Conservation (phyloP, 2,888 invertebrate species). For the Polietes domitor region DNA sequence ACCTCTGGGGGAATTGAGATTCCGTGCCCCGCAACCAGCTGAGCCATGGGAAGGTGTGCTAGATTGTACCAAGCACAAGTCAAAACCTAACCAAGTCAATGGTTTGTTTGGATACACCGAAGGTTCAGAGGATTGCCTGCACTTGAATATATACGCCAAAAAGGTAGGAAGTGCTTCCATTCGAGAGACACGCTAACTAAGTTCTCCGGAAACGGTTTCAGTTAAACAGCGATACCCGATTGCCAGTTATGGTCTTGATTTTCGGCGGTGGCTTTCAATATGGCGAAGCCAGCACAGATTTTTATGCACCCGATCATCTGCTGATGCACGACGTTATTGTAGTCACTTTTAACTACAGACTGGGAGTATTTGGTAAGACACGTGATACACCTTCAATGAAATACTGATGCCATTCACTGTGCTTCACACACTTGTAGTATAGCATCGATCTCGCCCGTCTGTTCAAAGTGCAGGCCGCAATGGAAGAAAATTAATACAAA, state of each 20-base stretch:
- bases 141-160: slow-evolving; percentile 81
- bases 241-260: slow-evolving; percentile 80
- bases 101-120: slow-evolving; percentile 72
- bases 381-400: too few species aligned
- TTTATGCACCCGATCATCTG: slow-evolving; percentile 79
- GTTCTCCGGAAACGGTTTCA: too few species aligned
- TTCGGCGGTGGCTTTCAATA: slow-evolving; percentile 80
- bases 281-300: slow-evolving; percentile 74
- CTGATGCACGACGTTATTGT: slow-evolving; percentile 79
- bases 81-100: slow-evolving; percentile 76
- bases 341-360: slow-evolving; percentile 80
- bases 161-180: slow-evolving; percentile 69
- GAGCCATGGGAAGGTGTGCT: slow-evolving; percentile 79
- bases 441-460: too few species aligned
- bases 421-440: too few species aligned
- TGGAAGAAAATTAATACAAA: too few species aligned
- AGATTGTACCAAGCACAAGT: slow-evolving; percentile 78
- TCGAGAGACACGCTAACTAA: too few species aligned
- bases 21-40: slow-evolving; percentile 80
- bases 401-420: too few species aligned
- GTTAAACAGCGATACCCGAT: slow-evolving; percentile 22
- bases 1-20: slow-evolving; percentile 77
- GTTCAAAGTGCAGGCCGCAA: too few species aligned
- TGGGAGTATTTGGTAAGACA: slow-evolving; percentile 80
- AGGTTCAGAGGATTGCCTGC: slow-evolving; percentile 83